Conservation (phyloP, 2,797 vertebrate species). For the Pangasius djambal region DNA sequence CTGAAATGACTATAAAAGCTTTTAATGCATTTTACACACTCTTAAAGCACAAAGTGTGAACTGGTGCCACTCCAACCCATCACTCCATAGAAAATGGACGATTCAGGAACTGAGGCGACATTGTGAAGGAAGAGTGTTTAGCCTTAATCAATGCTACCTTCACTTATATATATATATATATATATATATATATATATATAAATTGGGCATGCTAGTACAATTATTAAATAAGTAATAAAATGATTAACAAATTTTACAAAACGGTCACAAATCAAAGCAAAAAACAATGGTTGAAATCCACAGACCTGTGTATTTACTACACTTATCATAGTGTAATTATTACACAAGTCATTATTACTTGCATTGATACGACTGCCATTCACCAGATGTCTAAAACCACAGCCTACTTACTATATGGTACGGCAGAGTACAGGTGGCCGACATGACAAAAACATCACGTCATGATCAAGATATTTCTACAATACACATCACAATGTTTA, state of each 20-base stretch:
- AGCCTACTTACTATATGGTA: neutral
- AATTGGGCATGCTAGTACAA: neutral
- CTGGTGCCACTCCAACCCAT: conserved; percentile 30
- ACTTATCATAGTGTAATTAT: neutral
- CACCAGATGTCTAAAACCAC: neutral
- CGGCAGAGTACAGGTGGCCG: no score
- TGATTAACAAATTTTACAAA: neutral
- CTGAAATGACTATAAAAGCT: neutral
- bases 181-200: no score
- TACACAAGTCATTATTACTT: neutral
- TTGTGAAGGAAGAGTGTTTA: neutral
- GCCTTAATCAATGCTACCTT: neutral
- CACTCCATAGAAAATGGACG: neutral
- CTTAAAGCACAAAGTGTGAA: neutral
- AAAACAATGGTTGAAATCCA: neutral
- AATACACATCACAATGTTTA: neutral
- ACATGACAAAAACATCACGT: neutral
- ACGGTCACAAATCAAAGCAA: neutral
- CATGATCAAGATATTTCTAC: neutral
- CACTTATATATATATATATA: neutral
- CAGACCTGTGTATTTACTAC: no score
- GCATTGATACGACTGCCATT: neutral
- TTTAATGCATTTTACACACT: conserved; percentile 3
- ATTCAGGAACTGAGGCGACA: neutral
- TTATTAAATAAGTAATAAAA: neutral